Evolutionary conservation across 37 sponge, comb jelly and placozoan species (phyloP).

Genomic region (Halichondria panicea): DNA sequence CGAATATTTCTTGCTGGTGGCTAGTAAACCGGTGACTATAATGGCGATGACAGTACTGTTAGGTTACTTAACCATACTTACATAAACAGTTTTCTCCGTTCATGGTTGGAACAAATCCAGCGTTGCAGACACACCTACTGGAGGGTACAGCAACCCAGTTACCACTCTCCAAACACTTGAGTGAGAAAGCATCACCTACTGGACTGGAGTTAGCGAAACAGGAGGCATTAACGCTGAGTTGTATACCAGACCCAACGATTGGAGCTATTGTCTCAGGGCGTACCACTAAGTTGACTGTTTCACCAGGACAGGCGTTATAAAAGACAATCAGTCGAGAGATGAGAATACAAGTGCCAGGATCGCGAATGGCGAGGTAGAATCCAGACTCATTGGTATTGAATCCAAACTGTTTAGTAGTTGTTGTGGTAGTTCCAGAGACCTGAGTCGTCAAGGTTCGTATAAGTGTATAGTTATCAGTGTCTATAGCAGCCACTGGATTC

Average conservation of each 20-base stretch:
- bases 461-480: slow-evolving; percentile 6
- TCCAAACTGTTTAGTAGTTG: neutral
- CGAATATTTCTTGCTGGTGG: too few relatives aligned
- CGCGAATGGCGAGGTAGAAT: slow-evolving; percentile 33
- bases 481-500: neutral
- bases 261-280: slow-evolving; percentile 13
- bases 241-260: neutral
- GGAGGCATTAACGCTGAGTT: neutral
- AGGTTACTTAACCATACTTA: too few relatives aligned
- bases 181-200: neutral
- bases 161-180: slow-evolving; percentile 12
- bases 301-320: slow-evolving; percentile 23
- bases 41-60: too few relatives aligned
- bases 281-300: neutral
- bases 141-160: slow-evolving; percentile 10
- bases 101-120: neutral
- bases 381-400: slow-evolving; percentile 3
- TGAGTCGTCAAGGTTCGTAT: neutral
- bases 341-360: slow-evolving; percentile 5
- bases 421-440: neutral
- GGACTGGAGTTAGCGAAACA: slow-evolving; percentile 23
- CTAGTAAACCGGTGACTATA: too few relatives aligned
- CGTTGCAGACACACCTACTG: slow-evolving; percentile 5
- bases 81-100: slow-evolving; percentile 3
- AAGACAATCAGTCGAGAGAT: slow-evolving; percentile 26